Percentiles rank a stretch among this genome's conserved stretches.
phyloP scores from a whole-genome alignment of 2,888 invertebrate species.

The Trileptium ribeirensis region DNA sequence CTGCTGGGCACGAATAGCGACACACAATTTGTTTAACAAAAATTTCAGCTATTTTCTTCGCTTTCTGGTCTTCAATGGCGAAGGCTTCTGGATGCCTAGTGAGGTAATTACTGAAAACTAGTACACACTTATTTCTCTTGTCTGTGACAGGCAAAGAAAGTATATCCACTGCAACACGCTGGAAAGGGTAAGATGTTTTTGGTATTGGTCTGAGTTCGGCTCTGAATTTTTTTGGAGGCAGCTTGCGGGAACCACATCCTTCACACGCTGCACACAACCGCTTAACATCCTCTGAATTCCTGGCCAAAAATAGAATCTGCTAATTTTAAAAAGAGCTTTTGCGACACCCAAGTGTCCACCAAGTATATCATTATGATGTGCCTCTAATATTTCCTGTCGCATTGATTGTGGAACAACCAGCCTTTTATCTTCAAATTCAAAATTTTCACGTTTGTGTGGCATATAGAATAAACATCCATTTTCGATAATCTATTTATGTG shows the following conservation, averaged over 20 bases:
- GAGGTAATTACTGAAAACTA: slow-evolving; percentile 16
- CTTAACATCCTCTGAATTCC: not conserved
- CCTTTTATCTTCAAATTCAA: not conserved
- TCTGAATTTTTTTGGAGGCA: not conserved
- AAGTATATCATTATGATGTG: slow-evolving; percentile 10
- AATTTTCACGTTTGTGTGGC: not conserved
- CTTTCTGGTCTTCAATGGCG: slow-evolving; percentile 4
- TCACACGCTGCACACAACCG: not conserved
- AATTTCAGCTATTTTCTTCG: slow-evolving; percentile 12
- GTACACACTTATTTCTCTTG: slow-evolving; percentile 8
- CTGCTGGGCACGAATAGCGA: not conserved
- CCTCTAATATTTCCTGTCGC: slow-evolving; percentile 4
- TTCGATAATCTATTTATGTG: not conserved
- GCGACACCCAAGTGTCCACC: slow-evolving; percentile 1
- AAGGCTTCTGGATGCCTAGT: slow-evolving; percentile 1
- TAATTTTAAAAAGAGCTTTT: slow-evolving; percentile 3
- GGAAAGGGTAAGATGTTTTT: slow-evolving; percentile 11
- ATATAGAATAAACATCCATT: not conserved
- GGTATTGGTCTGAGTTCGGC: slow-evolving; percentile 9
- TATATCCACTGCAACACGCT: slow-evolving; percentile 7
- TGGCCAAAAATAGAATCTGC: slow-evolving; percentile 5
- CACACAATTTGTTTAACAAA: slow-evolving; percentile 11
- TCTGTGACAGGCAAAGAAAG: not conserved
- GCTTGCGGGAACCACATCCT: not conserved
- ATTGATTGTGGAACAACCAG: not conserved